Base-by-base conservation (phyloP, 1,140 invertebrate species). In the Neelides sp. region DNA sequence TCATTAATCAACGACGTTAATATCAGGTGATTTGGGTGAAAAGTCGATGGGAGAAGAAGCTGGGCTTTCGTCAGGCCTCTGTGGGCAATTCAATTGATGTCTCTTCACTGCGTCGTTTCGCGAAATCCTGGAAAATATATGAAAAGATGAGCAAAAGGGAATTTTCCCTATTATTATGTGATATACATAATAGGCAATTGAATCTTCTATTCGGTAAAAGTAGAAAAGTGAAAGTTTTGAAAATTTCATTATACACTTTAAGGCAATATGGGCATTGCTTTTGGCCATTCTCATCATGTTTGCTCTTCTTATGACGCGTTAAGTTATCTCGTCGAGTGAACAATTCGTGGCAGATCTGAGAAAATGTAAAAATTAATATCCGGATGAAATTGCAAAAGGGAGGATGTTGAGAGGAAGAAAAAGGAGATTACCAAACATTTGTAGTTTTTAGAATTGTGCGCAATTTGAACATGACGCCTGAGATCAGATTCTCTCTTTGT, bases 281-380 rank as follows among this genome's bases (percentile, higher is more conserved):
- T 19, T 52, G 52, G 1, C 30, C 15, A 0, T 48, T 40, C 19
- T 19, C 15, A 13, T 35, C 32, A 35, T 56, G 54, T 23, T 47
- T 48, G 19, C 35, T 24, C 26, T 56, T 56, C 22, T 35, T 37
- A 32, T 56, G 54, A 39, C 54, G 17, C 12, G 54, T 56, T 37
- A 56, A 39, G 44, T 56, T 56, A 35, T 56, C 54, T 48, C 46
- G 52, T 19, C 54, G 15, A 13, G 54, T 56, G 41, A 56, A 56
- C n/a, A 10, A 17, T 28, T 48, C 40, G 1, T 3, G 2, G 32
- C 54, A 56, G 1, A n/a, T 23, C 49, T 56, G 37, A 5, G 20
- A 15, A 42, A 42, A 42, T 23, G n/a, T n/a, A n/a, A n/a, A n/a
- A n/a, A n/a, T n/a, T n/a, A n/a, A n/a, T n/a, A n/a, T n/a, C n/a